Evolutionary conservation across 2,113 vertebrate genomes (phyloP).

Genomic region (Trematocara unimaculatum): DNA sequence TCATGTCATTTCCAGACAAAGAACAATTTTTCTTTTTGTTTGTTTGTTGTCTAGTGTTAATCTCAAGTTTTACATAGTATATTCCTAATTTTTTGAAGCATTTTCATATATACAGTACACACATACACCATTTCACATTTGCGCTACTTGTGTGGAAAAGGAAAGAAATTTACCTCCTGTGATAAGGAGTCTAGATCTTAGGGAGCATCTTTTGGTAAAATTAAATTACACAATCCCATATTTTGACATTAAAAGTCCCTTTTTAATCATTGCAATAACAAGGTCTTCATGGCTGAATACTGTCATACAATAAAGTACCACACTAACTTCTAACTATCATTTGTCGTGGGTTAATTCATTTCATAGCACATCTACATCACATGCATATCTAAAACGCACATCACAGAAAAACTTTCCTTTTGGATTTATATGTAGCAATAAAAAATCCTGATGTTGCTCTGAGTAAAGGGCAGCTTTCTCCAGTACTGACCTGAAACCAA

Average conservation of each 20-base stretch:
- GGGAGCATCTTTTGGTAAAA: not conserved
- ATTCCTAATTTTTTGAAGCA: not conserved
- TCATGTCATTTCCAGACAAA: not conserved
- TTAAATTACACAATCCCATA: not conserved
- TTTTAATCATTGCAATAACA: not conserved
- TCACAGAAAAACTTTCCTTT: not conserved
- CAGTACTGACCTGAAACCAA: not conserved
- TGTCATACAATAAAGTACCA: not conserved
- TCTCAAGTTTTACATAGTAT: not conserved
- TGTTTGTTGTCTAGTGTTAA: not conserved
- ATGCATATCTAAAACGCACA: not conserved
- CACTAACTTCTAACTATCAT: not conserved
- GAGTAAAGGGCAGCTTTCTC: not conserved
- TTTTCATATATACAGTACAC: not conserved
- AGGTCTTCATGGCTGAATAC: accelerated
- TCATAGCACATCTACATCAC: not conserved
- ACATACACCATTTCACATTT: not conserved
- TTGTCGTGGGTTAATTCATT: not conserved
- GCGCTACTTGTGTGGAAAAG: not conserved
- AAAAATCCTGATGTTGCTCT: not conserved
- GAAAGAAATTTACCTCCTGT: not conserved
- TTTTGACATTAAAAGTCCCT: not conserved
- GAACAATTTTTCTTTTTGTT: not conserved
- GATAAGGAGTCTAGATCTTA: not conserved
- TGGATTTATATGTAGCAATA: not conserved